Evolutionary conservation across 2,888 invertebrate genomes (phyloP).

Genomic region (Drosophila ochracea): DNA sequence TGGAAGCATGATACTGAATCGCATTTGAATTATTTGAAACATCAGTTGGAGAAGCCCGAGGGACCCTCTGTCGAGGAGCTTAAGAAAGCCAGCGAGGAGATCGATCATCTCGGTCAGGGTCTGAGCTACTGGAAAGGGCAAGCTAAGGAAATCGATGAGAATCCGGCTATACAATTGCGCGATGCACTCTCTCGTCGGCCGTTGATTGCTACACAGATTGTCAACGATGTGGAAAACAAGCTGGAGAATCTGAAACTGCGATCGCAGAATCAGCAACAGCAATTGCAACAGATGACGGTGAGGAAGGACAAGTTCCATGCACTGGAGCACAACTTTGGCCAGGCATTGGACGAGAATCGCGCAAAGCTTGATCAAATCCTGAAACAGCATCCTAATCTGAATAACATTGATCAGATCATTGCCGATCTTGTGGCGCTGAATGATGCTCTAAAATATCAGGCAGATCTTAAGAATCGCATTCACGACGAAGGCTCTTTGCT

Average conservation of each 20-base stretch:
- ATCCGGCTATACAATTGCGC: conserved; percentile 89
- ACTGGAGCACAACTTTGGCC: conserved; percentile 89
- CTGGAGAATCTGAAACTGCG: conserved; percentile 89
- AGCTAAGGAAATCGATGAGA: conserved; percentile 89
- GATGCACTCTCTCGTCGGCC: conserved; percentile 90
- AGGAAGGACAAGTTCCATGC: conserved; percentile 92
- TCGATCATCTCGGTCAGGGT: conserved; percentile 89
- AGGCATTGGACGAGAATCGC: conserved; percentile 87
- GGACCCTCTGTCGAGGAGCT: conserved; percentile 90
- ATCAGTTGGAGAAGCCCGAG: conserved; percentile 90
- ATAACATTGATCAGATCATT: conserved; percentile 85
- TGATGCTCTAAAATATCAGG: conserved; percentile 87
- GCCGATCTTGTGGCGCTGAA: conserved; percentile 86
- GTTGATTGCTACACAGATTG: conserved; percentile 89
- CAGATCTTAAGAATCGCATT: conserved; percentile 89
- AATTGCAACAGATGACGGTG: conserved; percentile 89
- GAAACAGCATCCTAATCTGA: conserved; percentile 77
- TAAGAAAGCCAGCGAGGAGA: conserved; percentile 89
- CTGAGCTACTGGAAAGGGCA: conserved; percentile 90
- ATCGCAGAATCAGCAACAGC: conserved; percentile 89
- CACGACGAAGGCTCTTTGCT: conserved; percentile 91
- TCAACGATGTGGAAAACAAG: conserved; percentile 91
- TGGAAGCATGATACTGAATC: conserved; percentile 93
- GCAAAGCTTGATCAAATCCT: conserved; percentile 80
- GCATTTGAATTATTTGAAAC: conserved; percentile 92